Evolutionary conservation across 2,888 invertebrate species (phyloP).

Genomic region (Kuschelorhynchus macadamiae): DNA sequence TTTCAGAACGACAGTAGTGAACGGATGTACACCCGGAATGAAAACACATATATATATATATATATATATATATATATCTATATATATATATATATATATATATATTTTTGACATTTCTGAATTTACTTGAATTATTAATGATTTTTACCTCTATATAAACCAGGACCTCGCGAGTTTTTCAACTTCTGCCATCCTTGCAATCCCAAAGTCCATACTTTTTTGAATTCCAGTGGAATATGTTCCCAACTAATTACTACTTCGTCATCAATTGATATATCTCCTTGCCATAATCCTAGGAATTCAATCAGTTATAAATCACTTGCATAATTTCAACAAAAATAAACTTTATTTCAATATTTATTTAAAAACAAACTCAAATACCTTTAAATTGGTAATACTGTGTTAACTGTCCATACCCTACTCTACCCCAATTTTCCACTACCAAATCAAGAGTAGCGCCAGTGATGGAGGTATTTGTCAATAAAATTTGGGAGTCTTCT

Average conservation of each 20-base stretch:
- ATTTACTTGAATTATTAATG: too few species aligned
- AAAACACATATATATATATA: too few species aligned
- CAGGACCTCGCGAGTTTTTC: constrained; percentile 68
- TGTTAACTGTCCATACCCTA: constrained; percentile 70
- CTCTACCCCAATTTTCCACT: constrained; percentile 86
- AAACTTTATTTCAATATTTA: not conserved
- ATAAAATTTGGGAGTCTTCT: constrained; percentile 59
- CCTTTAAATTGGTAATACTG: constrained; percentile 68
- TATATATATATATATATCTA: too few species aligned
- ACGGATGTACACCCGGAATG: too few species aligned
- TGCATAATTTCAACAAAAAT: not conserved
- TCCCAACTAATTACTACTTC: constrained; percentile 66
- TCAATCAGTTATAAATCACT: not conserved
- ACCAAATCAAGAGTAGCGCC: constrained; percentile 67
- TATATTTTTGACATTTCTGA: too few species aligned
- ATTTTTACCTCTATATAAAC: constrained; percentile 70
- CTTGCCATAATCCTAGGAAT: constrained; percentile 62
- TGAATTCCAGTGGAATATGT: constrained; percentile 71
- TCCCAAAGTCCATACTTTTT: constrained; percentile 62
- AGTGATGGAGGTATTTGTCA: constrained; percentile 52
- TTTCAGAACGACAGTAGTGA: too few species aligned
- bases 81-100: too few species aligned
- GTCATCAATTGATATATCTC: constrained; percentile 68
- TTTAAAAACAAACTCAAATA: constrained; percentile 7
- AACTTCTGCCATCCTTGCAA: constrained; percentile 61